Evolutionary conservation across 2,113 vertebrate species (phyloP), one percentile per base, ranked within the genome.

Genomic region (Oryzias melastigma): DNA sequence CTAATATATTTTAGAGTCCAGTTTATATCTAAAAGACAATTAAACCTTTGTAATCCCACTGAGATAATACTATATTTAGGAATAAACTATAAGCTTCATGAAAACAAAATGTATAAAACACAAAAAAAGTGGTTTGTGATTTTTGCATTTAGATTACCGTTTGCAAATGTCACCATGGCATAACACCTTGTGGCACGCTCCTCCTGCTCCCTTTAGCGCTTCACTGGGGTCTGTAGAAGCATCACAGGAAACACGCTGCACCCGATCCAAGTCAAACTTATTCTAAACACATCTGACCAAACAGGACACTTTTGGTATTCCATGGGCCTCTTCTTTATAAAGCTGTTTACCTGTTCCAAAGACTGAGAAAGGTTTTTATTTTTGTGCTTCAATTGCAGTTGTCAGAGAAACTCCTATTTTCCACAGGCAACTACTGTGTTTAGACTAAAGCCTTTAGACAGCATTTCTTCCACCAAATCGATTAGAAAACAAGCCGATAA

Each of bases 1-100:
- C 58, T 75, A 71, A 75, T 62, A 18, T 47, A n/a, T n/a, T 65
- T 48, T 61, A 42, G 46, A 66, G 54, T 71, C 82, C 29, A 29
- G 6, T 35, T 35, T 10, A 8, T 25, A 1, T 8, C 8, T 35
- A 2, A 35, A 10, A 35, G 7, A 7, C 29, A 35, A 8, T 35
- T 35, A 10, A 35, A 12, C 10, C 2, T 35, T 35, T 35, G 1
- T 35, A 7, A 7, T 3, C 8, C 8, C 35, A 35, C 29, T 10
- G 8, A 35, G 2, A 10, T 35, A 35, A 10, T 8, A 3, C 7
- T 10, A 10, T 10, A 35, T 12, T 35, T 12, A 35, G 8, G 29
- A 35, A 35, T 1, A 35, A 35, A 27, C 25, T 27, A 5, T 27
- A 27, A 35, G 29, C 29, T 10, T 35, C 8, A 35, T 35, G 29